Evolutionary conservation across 2,113 vertebrate genomes (phyloP), one percentile per base, ranked within the genome.

Genomic region (Pollachius pollachius): DNA sequence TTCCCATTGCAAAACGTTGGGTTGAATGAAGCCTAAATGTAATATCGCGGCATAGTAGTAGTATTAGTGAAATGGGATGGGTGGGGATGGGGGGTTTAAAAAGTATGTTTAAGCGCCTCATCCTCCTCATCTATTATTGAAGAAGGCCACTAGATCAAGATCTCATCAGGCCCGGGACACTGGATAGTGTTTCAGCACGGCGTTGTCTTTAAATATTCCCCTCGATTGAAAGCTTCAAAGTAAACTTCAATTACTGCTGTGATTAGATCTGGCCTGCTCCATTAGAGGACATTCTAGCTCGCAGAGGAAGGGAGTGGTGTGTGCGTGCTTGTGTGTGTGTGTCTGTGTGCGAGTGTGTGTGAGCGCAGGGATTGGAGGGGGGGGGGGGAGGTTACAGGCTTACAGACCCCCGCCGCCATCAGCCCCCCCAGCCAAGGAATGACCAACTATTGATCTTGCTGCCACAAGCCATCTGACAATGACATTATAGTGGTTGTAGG

Each of bases 261-360:
- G 92, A 92, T 92, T 92, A 92, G 90, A 92, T 93, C 91, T 91
- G 85, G 83, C 83, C 84, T 78, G 83, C 81, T 92, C 90, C 90
- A 93, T 93, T 93, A 93, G 90, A 86, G 90, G 91, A 92, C 89
- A 92, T 91, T 90, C 89, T 90, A 93, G 91, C 90, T 88, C 34
- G 9, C 8, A 7, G 58, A 54, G 70, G 81, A 23, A 13, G 73
- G 66, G 72, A 56, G 74, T 61, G 73, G 27, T 18, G 69, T 48
- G 41, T 48, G 41, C 12, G 69, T 13, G 59, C 5, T 8, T 15
- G 56, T 17, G 17, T 5, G 12, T 5, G 56, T 18, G 57, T 18
- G 57, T 48, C 9, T 48, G 41, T 48, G 41, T 48, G 41, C 12
- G 6, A 2, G 41, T 48, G 41, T 48, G 41, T 48, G 59, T 48